Percentiles rank a stretch among this genome's conserved stretches.
Evolutionary conservation across 2,888 invertebrate species (phyloP).

Genomic region (Platycnemis pennipes): DNA sequence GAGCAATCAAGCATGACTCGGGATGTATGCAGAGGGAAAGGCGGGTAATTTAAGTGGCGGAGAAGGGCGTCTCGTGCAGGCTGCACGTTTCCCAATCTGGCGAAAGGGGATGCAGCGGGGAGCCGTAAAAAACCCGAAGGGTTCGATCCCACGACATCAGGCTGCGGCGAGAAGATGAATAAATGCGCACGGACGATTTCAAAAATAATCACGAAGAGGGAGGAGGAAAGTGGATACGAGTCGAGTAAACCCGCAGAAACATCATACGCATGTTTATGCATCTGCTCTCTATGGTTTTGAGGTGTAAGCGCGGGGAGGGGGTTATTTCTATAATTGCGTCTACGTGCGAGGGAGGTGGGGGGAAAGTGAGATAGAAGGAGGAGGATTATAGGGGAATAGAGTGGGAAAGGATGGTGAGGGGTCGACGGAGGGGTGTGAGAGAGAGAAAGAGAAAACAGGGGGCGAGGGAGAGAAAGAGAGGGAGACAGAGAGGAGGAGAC

Average conservation of each 20-base stretch:
- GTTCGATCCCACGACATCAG: neutral
- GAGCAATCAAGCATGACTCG: neutral
- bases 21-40: slow-evolving; percentile 5
- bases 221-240: neutral
- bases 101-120: neutral
- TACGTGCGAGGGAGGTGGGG: too few species aligned
- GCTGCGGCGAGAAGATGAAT: neutral
- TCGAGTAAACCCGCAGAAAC: neutral
- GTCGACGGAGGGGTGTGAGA: neutral
- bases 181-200: neutral
- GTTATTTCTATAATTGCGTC: neutral
- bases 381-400: neutral
- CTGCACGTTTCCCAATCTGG: neutral
- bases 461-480: slow-evolving; percentile 26
- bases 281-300: neutral
- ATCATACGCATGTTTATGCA: neutral
- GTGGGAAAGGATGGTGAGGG: neutral
- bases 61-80: neutral
- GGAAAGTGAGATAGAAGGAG: too few species aligned
- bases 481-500: neutral
- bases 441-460: neutral
- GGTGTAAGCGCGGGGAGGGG: neutral
- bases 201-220: neutral
- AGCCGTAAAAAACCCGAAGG: neutral
- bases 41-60: neutral